phyloP scores from a whole-genome alignment of 2,888 invertebrate genomes.

The Nysson spinosus region DNA sequence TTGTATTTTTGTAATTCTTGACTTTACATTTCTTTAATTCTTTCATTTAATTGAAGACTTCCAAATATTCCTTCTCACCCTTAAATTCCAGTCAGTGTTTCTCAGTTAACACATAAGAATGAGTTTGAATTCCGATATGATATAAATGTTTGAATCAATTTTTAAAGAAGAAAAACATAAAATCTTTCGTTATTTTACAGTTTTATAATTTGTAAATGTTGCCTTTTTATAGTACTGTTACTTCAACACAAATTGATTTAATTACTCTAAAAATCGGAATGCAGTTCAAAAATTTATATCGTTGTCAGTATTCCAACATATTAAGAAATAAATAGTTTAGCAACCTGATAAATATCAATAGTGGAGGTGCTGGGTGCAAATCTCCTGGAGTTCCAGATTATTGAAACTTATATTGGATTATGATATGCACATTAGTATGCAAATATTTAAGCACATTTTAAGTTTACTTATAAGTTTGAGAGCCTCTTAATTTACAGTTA shows the following conservation, averaged over 20 bases:
- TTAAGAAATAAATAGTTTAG: no score
- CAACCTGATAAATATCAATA: no score
- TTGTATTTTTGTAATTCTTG: constrained; percentile 25
- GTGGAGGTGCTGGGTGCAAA: no score
- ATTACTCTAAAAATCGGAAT: not conserved
- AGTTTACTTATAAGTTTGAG: constrained; percentile 59
- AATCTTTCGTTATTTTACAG: no score
- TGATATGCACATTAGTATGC: no score
- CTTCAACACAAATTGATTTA: not conserved
- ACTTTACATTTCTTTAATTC: not conserved
- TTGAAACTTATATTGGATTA: no score
- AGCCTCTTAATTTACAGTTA: constrained; percentile 75
- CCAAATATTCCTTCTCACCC: constrained; percentile 44
- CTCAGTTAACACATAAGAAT: constrained; percentile 26
- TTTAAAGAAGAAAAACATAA: not conserved
- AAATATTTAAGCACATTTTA: no score
- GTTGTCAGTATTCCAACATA: not conserved
- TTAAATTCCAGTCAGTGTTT: constrained; percentile 58
- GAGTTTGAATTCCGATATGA: constrained; percentile 6
- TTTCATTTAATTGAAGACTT: not conserved
- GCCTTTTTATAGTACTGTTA: no score
- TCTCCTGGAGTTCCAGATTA: no score
- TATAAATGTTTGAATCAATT: not conserved
- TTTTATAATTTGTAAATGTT: no score
- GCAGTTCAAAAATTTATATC: not conserved